A percentile compares a stretch with the other conserved stretches of the same genome.
These are phyloP conservation scores for Hiodon tergisus DNA, from an alignment of 2,113 vertebrate species.

Conservation along the genomic window DNA sequence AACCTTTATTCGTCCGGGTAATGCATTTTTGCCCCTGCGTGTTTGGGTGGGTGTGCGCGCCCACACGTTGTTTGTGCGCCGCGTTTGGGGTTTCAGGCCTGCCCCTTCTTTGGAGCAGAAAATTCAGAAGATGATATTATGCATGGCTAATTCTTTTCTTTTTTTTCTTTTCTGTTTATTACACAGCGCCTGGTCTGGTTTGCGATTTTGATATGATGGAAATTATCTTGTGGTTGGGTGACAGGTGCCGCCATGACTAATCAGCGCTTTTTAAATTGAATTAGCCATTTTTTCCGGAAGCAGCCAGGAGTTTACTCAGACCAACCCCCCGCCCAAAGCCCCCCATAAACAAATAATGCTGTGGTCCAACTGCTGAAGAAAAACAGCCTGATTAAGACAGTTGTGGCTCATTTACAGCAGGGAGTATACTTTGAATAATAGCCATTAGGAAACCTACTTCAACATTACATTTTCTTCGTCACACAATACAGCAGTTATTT, in stretches of 20 bases:
- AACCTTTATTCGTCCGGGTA: conserved; percentile 29
- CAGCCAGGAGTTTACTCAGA: background rate
- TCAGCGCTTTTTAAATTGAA: conserved; percentile 25
- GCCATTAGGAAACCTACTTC: conserved; percentile 6
- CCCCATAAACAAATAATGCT: conserved; percentile 23
- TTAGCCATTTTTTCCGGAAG: conserved; percentile 16
- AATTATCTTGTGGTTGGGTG: background rate
- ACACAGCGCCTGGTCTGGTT: background rate
- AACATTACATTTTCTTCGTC: conserved; percentile 3
- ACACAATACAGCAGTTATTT: conserved; percentile 17
- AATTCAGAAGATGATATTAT: conserved; percentile 3
- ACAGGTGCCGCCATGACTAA: conserved; percentile 9
- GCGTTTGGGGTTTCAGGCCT: background rate
- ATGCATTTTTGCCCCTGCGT: conserved; percentile 24
- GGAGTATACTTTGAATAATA: conserved; percentile 16
- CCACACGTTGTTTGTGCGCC: background rate
- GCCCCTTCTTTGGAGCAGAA: background rate
- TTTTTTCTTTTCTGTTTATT: background rate
- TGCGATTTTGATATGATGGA: background rate
- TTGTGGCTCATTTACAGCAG: conserved; percentile 2
- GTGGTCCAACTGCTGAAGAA: background rate
- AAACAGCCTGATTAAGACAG: conserved; percentile 25
- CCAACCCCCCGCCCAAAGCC: background rate
- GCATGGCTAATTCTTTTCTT: conserved; percentile 7
- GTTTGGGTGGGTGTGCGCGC: conserved; percentile 9